Base-by-base conservation (phyloP, 2,797 vertebrate genomes). In the Acanthurus leucopareius region DNA sequence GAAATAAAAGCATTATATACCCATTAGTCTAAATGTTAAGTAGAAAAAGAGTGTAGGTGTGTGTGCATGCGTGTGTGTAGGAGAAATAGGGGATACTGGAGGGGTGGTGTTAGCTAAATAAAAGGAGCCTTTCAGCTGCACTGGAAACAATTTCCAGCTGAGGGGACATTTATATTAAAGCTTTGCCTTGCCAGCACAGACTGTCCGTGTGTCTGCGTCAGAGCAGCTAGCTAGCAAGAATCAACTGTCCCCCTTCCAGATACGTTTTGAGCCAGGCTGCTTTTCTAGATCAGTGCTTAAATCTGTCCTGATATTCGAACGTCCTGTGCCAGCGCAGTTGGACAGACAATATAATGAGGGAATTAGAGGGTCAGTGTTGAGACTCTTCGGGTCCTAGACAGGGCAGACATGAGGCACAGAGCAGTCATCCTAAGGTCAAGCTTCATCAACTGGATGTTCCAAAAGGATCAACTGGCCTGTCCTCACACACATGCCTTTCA, bases 121-220 rank as follows among this genome's bases (percentile, higher is more conserved):
- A 94, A 89, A 92, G 89, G 77, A 85, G 77, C 86, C 92, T 94
- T 95, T 94, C 88, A 94, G 93, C 91, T 86, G 85, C 82, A 66
- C 85, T 91, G 91, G 91, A 94, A 93, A 92, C 93, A 93, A 93
- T 94, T 95, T 94, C 89, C 90, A 94, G 86, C 88, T 82, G 90
- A 93, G 85, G 85, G 86, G 91, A 90, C 89, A 81, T 93, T 92
- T 89, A 89, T 91, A 88, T 89, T 88, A 91, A 86, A 87, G 77
- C 82, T 68, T 40, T 13, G 54, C 71, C 66, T 60, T 79, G 77
- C 82, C 69, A 79, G 77, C 77, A 69, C 49, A 75, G 40, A 57
- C 70, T 73, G 60, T 75, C 19, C 22, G 66, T 75, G 42, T 38
- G 58, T 32, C 28, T 58, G 59, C 22, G 15, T 49, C 63, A 64